Evolutionary conservation across 2,797 vertebrate genomes (phyloP), one percentile per base, ranked within the genome.

Genomic region (Gallinago stenura): DNA sequence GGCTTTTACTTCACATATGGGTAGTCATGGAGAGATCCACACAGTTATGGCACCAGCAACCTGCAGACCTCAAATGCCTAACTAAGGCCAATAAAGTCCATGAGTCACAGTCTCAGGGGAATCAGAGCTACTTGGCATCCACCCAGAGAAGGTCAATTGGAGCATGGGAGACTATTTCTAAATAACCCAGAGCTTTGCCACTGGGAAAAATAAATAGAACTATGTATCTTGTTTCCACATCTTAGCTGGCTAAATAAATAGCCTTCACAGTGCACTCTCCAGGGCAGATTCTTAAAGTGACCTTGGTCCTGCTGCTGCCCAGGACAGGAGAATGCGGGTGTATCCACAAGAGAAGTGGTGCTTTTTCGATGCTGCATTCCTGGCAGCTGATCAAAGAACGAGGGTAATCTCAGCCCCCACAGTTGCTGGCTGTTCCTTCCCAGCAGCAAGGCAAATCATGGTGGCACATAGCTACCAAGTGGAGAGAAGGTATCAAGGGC

Each of bases 121-220:
- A 93, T 82, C 89, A 96, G 89, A 97, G 79, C 66, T 75, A 90
- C 82, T 93, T 96, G 96, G 96, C 95, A 65, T 1, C 0, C 6
- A 57, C 84, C 94, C 92, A 95, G 86, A 83, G 33, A 77, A 93
- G 94, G 91, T 93, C 96, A 96, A 37, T 60, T 68, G 46, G 75
- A 96, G 89, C 91, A 95, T 57, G 46, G 79, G 80, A 96, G 92
- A 96, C 94, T 92, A 87, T 96, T 94, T 97, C 89, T 96, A 93
- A 97, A 95, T 96, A 97, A 77, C 72, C 87, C 71, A 96, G 87
- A 70, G 93, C 92, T 92, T 96, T 93, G 58, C 82, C 89, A 88
- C 51, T 62, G 71, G 70, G 60, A 94, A 96, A 97, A 97, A 97
- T 96, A 97, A 97, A 97, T 97, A 97, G 97, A 90, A 95, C 79